Conservation (phyloP, 2,113 vertebrate genomes). For the Noturus placidus region DNA sequence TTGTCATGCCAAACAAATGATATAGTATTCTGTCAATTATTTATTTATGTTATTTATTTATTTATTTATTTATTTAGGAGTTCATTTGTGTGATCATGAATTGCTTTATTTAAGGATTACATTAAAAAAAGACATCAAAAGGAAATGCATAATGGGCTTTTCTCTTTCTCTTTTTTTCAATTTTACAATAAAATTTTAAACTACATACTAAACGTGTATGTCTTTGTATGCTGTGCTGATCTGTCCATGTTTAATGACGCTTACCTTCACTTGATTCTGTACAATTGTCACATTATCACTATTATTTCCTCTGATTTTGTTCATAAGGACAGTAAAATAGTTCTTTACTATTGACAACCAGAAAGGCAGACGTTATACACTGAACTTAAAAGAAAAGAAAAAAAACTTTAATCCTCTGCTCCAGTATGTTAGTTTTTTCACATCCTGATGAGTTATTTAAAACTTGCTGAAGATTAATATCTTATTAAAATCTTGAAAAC, state of each 20-base stretch:
- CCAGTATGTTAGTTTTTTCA: background rate
- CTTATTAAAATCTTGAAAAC: background rate
- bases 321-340: background rate
- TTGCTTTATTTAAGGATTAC: conserved; percentile 63
- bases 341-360: background rate
- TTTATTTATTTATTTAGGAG: conserved; percentile 63
- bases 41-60: conserved; percentile 61
- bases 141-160: conserved; percentile 78
- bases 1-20: conserved; percentile 72
- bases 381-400: no score
- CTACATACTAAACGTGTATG: conserved; percentile 48
- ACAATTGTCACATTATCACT: background rate
- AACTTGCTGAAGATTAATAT: background rate
- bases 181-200: conserved; percentile 85
- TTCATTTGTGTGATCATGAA: conserved; percentile 48
- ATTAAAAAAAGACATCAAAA: conserved; percentile 74
- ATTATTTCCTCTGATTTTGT: background rate
- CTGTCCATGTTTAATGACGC: background rate
- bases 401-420: background rate
- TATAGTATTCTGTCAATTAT: conserved; percentile 72
- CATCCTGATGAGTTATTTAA: background rate
- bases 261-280: background rate
- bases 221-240: conserved; percentile 25
- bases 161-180: conserved; percentile 82
- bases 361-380: background rate